Conservation (phyloP, 2,888 invertebrate genomes). For the Oscheius sp. region DNA sequence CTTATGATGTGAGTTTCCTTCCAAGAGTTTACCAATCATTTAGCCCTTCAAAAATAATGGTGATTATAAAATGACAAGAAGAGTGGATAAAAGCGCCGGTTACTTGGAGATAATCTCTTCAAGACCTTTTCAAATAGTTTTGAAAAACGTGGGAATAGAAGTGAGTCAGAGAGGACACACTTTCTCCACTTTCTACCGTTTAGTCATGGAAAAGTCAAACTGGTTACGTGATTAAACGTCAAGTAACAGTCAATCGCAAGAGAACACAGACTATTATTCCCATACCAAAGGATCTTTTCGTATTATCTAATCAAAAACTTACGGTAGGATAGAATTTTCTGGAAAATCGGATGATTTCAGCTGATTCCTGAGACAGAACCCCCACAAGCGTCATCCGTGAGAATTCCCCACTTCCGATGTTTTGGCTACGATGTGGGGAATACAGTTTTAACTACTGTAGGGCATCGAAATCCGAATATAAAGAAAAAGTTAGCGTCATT, state of each 20-base stretch:
- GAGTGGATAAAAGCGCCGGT: conserved; percentile 25
- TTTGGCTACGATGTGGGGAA: conserved; percentile 23
- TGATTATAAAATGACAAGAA: conserved; percentile 2
- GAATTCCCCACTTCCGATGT: conserved; percentile 14
- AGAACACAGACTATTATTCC: conserved; percentile 14
- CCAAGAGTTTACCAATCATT: not conserved
- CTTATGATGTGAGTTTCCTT: conserved; percentile 11
- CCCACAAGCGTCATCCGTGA: not conserved
- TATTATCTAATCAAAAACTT: conserved; percentile 17
- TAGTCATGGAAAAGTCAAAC: conserved; percentile 24
- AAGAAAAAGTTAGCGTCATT: conserved; percentile 9
- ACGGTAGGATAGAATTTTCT: not conserved
- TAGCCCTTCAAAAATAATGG: conserved; percentile 13
- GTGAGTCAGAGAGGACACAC: not conserved
- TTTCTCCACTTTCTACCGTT: not conserved
- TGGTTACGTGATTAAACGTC: conserved; percentile 16
- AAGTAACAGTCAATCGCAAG: conserved; percentile 12
- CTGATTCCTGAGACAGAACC: conserved; percentile 11
- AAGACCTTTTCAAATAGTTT: conserved; percentile 9
- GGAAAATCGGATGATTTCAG: not conserved
- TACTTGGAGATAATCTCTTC: conserved; percentile 17
- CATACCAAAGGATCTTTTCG: conserved; percentile 10
- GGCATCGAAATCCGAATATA: conserved; percentile 14
- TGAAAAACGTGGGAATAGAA: conserved; percentile 17
- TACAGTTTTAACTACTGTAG: conserved; percentile 11